Conservation (phyloP, 2,113 vertebrate species). For the Macquaria australasica region DNA sequence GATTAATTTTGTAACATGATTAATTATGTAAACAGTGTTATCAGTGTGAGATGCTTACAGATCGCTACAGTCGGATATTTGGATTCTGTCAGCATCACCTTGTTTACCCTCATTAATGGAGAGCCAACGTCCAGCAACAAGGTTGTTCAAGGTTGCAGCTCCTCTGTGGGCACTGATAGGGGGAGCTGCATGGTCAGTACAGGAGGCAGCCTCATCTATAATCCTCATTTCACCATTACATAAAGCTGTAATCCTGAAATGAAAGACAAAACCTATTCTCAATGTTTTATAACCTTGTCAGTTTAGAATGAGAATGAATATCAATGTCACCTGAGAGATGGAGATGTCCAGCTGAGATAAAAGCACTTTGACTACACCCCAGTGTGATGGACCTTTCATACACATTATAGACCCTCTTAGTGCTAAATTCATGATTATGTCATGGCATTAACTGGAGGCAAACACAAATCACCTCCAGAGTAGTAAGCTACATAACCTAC, state of each 20-base stretch:
- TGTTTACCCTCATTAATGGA: slow-evolving; percentile 61
- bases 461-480: too few species aligned
- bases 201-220: slow-evolving; percentile 31
- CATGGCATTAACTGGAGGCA: too few species aligned
- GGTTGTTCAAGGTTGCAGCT: slow-evolving; percentile 61
- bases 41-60: slow-evolving; percentile 51
- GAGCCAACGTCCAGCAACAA: slow-evolving; percentile 47
- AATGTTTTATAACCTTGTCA: slow-evolving; percentile 18
- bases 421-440: too few species aligned
- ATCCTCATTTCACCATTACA: slow-evolving; percentile 26
- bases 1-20: slow-evolving; percentile 66
- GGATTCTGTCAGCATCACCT: slow-evolving; percentile 60
- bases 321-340: neutral
- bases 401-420: neutral
- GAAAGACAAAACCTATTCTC: slow-evolving; percentile 3
- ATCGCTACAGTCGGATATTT: slow-evolving; percentile 51
- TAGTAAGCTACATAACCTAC: too few species aligned
- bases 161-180: slow-evolving; percentile 14
- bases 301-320: neutral
- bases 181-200: neutral
- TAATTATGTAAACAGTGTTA: slow-evolving; percentile 79
- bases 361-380: neutral
- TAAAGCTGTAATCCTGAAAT: slow-evolving; percentile 26
- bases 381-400: neutral
- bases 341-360: neutral